These are phyloP conservation scores for Drosophila mettleri DNA, from an alignment of 2,888 invertebrate genomes.

Conservation along the genomic window DNA sequence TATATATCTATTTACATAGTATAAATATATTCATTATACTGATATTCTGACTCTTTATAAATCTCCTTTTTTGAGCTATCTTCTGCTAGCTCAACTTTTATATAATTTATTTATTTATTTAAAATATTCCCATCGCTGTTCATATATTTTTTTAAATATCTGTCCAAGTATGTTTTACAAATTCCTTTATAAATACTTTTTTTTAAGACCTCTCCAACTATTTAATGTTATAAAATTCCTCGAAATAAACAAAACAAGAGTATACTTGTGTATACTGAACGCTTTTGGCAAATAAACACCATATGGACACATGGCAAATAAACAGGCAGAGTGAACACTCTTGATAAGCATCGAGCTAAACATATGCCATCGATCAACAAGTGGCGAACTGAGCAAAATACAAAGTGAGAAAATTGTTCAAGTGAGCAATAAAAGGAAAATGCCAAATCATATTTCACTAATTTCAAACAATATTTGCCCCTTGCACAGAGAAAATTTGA, in stretches of 20 bases:
- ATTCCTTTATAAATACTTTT: neutral
- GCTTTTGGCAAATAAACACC: constrained; percentile 9
- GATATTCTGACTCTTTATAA: too few relatives aligned
- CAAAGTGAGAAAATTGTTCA: neutral
- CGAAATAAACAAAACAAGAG: constrained; percentile 16
- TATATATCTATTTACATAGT: too few relatives aligned
- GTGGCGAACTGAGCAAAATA: constrained; percentile 27
- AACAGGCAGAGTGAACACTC: constrained; percentile 28
- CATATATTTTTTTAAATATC: constrained; percentile 1
- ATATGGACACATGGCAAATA: constrained; percentile 39
- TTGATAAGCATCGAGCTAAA: constrained; percentile 20
- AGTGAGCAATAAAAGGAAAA: constrained; percentile 28
- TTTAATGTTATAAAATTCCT: neutral
- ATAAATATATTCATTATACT: too few relatives aligned
- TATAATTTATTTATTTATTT: constrained; percentile 3
- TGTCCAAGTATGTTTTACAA: neutral
- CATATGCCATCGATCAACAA: constrained; percentile 41
- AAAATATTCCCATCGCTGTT: neutral
- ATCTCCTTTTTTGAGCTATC: too few relatives aligned
- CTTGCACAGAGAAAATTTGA: constrained; percentile 19
- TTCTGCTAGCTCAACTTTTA: neutral
- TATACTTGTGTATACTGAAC: neutral
- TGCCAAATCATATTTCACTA: constrained; percentile 70
- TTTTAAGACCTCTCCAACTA: neutral
- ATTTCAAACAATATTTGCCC: constrained; percentile 50